These are phyloP conservation scores for Pogonomyrmex californicus DNA, from an alignment of 1,140 invertebrate genomes.

Conservation along the genomic window DNA sequence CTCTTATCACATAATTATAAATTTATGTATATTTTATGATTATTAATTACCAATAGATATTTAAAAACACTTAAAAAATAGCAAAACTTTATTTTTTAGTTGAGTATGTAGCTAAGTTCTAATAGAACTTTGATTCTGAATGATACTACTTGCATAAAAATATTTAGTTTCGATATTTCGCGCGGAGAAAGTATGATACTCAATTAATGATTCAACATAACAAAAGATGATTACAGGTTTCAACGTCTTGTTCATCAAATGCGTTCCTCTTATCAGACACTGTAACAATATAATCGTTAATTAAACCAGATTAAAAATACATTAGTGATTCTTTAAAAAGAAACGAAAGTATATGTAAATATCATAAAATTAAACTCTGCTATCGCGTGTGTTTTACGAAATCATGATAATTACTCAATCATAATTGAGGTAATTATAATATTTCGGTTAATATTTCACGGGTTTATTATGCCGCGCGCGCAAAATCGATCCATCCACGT, in stretches of 20 bases:
- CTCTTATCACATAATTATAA: too few species aligned
- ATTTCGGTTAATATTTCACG: constrained; percentile 1
- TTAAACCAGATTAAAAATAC: not conserved
- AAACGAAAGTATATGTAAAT: not conserved
- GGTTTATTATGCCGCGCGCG: not conserved
- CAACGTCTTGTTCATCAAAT: not conserved
- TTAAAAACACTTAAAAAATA: not conserved
- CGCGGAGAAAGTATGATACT: not conserved
- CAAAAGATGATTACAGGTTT: not conserved
- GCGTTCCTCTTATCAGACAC: not conserved
- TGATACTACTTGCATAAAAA: not conserved
- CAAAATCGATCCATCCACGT: constrained; percentile 9
- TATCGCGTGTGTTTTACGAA: not conserved
- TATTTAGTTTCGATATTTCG: not conserved
- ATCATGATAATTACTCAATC: not conserved
- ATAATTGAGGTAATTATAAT: not conserved
- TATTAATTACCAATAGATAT: not conserved
- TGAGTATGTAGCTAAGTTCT: not conserved
- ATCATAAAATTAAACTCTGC: not conserved
- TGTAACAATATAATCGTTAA: not conserved
- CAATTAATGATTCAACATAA: not conserved
- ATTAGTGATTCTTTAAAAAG: not conserved
- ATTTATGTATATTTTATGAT: too few species aligned
- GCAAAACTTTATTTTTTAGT: not conserved
- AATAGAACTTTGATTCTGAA: not conserved